These are phyloP conservation scores for Aegypius monachus DNA, from an alignment of 2,113 vertebrate genomes.

Conservation along the genomic window DNA sequence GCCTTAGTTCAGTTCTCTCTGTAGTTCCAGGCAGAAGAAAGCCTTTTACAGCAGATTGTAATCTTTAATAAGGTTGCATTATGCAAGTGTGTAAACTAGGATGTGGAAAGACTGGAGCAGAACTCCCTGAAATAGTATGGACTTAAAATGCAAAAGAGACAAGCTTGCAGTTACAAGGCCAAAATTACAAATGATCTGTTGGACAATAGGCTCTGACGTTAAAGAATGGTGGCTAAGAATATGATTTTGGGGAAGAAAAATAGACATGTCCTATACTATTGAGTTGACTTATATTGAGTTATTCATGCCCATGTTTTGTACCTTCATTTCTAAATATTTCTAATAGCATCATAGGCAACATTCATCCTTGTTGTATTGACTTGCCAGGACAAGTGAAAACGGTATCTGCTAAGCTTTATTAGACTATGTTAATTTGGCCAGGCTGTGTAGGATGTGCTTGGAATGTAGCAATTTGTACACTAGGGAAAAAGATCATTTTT, in stretches of 20 bases:
- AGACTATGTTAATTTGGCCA: constrained; percentile 8
- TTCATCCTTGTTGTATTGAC: neutral
- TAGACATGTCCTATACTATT: neutral
- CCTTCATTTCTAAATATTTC: neutral
- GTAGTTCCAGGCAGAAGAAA: constrained; percentile 46
- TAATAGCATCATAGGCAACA: neutral
- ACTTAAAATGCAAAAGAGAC: neutral
- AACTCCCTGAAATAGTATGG: neutral
- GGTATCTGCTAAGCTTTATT: neutral
- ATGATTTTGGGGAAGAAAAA: neutral
- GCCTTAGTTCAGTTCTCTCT: neutral
- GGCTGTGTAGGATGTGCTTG: constrained; percentile 47
- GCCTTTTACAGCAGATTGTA: constrained; percentile 32
- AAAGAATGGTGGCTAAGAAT: neutral
- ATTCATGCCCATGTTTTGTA: neutral
- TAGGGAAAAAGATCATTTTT: neutral
- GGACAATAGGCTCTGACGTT: neutral
- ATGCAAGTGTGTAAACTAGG: constrained; percentile 25
- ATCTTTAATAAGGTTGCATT: constrained; percentile 30
- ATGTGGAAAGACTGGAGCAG: neutral
- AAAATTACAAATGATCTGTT: neutral
- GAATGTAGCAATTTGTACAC: constrained; percentile 25
- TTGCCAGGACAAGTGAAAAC: neutral
- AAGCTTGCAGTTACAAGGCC: neutral
- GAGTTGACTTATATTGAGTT: neutral